These are phyloP conservation scores for Polia nebulosa DNA, from an alignment of 2,888 invertebrate species.

Conservation along the genomic window DNA sequence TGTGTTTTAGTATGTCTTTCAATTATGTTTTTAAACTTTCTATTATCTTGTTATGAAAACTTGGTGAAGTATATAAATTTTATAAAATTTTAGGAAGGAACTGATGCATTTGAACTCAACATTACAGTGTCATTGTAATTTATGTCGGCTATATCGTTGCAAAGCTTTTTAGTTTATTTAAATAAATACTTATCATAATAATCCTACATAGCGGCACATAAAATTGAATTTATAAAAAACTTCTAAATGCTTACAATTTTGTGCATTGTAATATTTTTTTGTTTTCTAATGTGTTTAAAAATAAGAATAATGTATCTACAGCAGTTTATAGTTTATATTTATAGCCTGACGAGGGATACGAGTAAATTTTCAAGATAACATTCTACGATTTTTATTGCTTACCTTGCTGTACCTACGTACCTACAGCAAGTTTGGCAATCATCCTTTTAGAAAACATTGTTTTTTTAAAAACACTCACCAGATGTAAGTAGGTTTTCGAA, in stretches of 20 bases:
- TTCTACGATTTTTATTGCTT: no score
- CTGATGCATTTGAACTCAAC: neutral
- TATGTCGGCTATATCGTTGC: no score
- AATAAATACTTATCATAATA: neutral
- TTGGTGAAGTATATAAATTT: slow-evolving; percentile 7
- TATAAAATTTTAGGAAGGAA: neutral
- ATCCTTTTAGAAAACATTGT: neutral
- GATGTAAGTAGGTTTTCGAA: neutral
- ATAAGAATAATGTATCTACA: no score
- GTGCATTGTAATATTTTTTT: neutral
- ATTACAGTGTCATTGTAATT: neutral
- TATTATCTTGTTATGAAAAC: neutral
- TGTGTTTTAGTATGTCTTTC: neutral
- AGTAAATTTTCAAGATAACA: neutral
- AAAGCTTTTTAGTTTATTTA: no score
- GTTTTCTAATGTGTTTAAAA: neutral
- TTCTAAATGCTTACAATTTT: neutral
- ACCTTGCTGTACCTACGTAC: neutral
- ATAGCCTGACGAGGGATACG: neutral
- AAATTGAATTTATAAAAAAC: neutral
- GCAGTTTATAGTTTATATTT: no score
- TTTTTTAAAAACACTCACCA: neutral
- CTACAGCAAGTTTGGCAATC: neutral
- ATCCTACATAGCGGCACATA: neutral
- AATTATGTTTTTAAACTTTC: neutral